Percentiles rank a stretch among this genome's conserved stretches.
phyloP scores from a whole-genome alignment of 1,140 invertebrate genomes.

The Hylaeus volcanicus region DNA sequence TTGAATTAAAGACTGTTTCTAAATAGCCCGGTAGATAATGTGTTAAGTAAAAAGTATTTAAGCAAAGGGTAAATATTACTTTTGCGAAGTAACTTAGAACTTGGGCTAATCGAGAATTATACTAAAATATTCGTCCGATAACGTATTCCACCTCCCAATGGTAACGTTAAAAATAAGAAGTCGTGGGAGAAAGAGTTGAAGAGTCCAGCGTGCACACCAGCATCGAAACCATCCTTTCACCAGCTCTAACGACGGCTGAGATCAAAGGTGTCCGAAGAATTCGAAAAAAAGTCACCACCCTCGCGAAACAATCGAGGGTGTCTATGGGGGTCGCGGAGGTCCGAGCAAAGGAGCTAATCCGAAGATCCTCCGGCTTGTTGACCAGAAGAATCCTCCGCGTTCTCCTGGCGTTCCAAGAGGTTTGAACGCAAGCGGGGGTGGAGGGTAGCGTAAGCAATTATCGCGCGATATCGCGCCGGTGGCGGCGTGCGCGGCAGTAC shows the following conservation, averaged over 20 bases:
- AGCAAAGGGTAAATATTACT: too few relatives aligned
- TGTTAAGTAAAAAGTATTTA: too few relatives aligned
- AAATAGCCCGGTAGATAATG: too few relatives aligned
- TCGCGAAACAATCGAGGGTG: background rate
- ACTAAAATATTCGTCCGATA: too few relatives aligned
- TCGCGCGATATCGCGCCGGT: slow-evolving; percentile 40
- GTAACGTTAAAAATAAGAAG: too few relatives aligned
- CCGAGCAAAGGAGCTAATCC: background rate
- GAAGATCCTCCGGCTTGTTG: slow-evolving; percentile 6
- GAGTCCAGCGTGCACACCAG: too few relatives aligned
- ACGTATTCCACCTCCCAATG: too few relatives aligned
- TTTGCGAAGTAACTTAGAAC: too few relatives aligned
- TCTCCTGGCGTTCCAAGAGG: background rate
- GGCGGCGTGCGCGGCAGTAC: slow-evolving; percentile 32
- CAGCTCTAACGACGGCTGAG: too few relatives aligned
- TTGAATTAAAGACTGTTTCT: too few relatives aligned
- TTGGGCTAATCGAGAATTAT: too few relatives aligned
- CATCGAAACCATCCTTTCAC: background rate
- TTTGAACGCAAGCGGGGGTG: background rate
- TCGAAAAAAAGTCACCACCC: background rate
- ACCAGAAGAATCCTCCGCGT: slow-evolving; percentile 17
- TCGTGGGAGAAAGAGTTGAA: too few relatives aligned
- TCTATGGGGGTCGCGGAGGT: background rate
- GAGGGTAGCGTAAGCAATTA: slow-evolving; percentile 55
- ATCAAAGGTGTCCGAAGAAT: background rate